These are phyloP conservation scores for Lordiphosa fenestrarum DNA, from an alignment of 2,888 invertebrate genomes.

Conservation along the genomic window DNA sequence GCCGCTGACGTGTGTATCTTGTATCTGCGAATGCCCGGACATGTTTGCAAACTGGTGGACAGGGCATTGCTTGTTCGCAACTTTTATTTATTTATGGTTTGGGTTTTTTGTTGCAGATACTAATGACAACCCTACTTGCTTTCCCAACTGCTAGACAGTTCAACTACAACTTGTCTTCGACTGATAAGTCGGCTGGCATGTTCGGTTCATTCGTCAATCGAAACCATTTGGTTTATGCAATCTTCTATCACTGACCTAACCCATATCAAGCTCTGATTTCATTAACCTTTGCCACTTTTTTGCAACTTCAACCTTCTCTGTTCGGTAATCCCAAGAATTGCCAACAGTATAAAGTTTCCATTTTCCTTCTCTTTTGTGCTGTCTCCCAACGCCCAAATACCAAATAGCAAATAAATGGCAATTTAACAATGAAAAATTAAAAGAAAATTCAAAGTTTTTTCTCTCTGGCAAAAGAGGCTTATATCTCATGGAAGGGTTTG, in stretches of 20 bases:
- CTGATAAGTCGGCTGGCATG: neutral
- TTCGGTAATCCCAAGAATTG: conserved; percentile 25
- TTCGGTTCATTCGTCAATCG: conserved; percentile 6
- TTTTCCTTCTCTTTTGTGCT: conserved; percentile 48
- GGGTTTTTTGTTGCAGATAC: conserved; percentile 22
- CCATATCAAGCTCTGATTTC: conserved; percentile 52
- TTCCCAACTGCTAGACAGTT: conserved; percentile 1
- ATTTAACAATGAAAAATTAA: conserved; percentile 75
- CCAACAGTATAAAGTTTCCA: conserved; percentile 48
- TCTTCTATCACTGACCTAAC: conserved; percentile 16
- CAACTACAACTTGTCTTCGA: conserved; percentile 14
- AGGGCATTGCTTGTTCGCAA: conserved; percentile 39
- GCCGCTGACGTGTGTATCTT: conserved; percentile 70
- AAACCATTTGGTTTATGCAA: neutral
- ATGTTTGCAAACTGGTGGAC: conserved; percentile 49
- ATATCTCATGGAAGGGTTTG: conserved; percentile 46
- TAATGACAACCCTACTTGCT: conserved; percentile 5
- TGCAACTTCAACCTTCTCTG: conserved; percentile 5
- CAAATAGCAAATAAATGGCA: conserved; percentile 66
- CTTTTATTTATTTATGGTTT: conserved; percentile 50
- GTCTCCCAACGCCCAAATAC: conserved; percentile 22
- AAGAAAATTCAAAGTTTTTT: conserved; percentile 66
- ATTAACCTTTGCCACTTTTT: conserved; percentile 32
- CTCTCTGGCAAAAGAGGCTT: conserved; percentile 50
- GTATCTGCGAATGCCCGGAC: conserved; percentile 46